Base-by-base conservation (phyloP, 2,888 invertebrate genomes). In the Gryllus longicercus region DNA sequence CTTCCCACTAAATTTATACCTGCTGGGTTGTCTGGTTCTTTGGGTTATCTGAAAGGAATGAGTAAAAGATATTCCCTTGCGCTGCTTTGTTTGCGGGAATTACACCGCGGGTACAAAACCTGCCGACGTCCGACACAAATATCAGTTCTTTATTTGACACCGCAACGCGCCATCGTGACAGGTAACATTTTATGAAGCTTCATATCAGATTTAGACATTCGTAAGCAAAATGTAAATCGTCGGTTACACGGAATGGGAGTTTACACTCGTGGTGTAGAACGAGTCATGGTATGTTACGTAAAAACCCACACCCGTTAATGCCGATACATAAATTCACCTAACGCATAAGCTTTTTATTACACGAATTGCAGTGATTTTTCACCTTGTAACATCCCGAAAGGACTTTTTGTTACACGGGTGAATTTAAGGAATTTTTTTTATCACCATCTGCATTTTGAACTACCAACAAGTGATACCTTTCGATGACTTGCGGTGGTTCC, bases 131-230 rank as follows among this genome's bases (percentile, higher is more conserved):
- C 38, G 14, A 63, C 63, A n/a, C 63, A 18, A 63, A 63, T 63
- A n/a, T 63, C n/a, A 63, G 63, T 63, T 63, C 63, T 63, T 63
- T 63, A 63, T 63, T 18, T n/a, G 63, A 63, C 63, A n/a, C 63
- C 63, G n/a, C 63, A 63, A 63, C 63, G 63, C n/a, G 63, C 16
- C 63, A 63, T 63, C 63, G 16, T 63, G 63, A 63, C 63, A 63
- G 63, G 12, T n/a, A 63, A 63, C 63, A 63, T 63, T 63, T 38
- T 63, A 63, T 63, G 63, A 63, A 63, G 63, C 63, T 63, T 63
- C 63, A 63, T 63, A 63, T 63, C 63, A 63, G 63, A 63, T 63
- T 63, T 63, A 63, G 63, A 63, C 63, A n/a, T 63, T 63, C 16
- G 63, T 18, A 14, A 14, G 63, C 63, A 14, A 63, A 63, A 63